Evolutionary conservation across 2,797 vertebrate genomes (phyloP).

Genomic region (Gallinago stenura): DNA sequence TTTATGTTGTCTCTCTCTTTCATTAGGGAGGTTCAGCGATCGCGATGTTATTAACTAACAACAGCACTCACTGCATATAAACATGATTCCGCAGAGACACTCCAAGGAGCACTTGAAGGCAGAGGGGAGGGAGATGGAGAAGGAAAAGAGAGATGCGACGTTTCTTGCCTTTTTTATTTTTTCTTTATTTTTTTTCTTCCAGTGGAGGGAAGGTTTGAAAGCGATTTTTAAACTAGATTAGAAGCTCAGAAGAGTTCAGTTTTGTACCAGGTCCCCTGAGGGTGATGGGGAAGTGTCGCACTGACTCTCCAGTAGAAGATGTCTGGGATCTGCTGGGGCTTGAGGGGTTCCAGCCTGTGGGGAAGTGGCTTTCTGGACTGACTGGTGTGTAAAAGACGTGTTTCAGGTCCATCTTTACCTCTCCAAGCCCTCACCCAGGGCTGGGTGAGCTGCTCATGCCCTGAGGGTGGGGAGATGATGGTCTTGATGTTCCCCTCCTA

Average conservation of each 20-base stretch:
- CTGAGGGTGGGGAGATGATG: background rate
- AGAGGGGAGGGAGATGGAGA: conserved; percentile 52
- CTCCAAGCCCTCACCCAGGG: background rate
- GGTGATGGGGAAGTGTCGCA: rapidly evolving
- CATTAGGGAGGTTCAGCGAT: conserved; percentile 79
- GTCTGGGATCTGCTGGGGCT: background rate
- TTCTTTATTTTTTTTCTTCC: background rate
- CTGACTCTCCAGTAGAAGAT: background rate
- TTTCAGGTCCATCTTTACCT: background rate
- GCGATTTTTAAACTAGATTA: conserved; percentile 32
- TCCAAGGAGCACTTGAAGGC: conserved; percentile 75
- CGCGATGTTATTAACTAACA: conserved; percentile 82
- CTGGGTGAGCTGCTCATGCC: rapidly evolving
- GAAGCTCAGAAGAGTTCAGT: background rate
- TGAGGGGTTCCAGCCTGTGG: rapidly evolving
- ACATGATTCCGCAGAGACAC: conserved; percentile 77
- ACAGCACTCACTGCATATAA: conserved; percentile 78
- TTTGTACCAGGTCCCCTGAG: background rate
- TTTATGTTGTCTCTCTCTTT: conserved; percentile 81
- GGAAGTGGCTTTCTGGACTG: background rate
- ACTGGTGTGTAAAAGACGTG: background rate
- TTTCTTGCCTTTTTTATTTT: background rate
- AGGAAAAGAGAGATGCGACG: conserved; percentile 25
- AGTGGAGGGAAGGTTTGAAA: conserved; percentile 5
- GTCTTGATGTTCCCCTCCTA: no score